Evolutionary conservation across 2,888 invertebrate species (phyloP), one percentile per base, ranked within the genome.

Genomic region (Fabriciana adippe): DNA sequence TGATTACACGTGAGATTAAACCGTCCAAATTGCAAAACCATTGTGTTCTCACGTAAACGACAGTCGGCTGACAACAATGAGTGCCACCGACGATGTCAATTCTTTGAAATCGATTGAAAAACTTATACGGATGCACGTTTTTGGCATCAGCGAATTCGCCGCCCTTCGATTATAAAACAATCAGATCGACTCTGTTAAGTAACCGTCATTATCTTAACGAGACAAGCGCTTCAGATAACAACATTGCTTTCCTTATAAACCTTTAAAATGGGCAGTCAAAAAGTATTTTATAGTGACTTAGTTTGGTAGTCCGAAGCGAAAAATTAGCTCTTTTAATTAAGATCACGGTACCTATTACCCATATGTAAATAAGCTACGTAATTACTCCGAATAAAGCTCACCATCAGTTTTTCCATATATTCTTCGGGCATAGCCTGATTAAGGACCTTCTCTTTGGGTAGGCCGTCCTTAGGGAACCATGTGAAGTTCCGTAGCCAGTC

Each of bases 91-190:
- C 90, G 90, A 84, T 81, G 91, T 76, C 82, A 77, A 82, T 92
- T 92, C 92, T 83, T 80, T 84, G 92, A 91, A 92, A 84, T 85
- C 86, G 89, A 89, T 90, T 89, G 86, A 90, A 89, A 90, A 91
- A 89, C 88, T 81, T 81, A 84, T 88, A 87, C 89, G 89, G 89
- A 90, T 90, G 92, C 92, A 92, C 92, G 92, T 91, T 89, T 90
- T 88, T 85, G 87, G 84, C 86, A 87, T 91, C 92, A 92, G 92
- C 92, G 84, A 85, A 89, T 87, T 87, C 81, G 79, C 84, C 84
- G 87, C 86, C 84, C 81, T 82, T 82, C 83, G 81, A 80, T 86
- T 81, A 85, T 78, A 75, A 72, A 75, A 76, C 75, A 77, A 75
- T 78, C 76, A 77, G 75, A 73, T 73, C 74, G 76, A 70, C 63